These are phyloP conservation scores for Sinella curviseta DNA, from an alignment of 1,140 invertebrate species.

Conservation along the genomic window DNA sequence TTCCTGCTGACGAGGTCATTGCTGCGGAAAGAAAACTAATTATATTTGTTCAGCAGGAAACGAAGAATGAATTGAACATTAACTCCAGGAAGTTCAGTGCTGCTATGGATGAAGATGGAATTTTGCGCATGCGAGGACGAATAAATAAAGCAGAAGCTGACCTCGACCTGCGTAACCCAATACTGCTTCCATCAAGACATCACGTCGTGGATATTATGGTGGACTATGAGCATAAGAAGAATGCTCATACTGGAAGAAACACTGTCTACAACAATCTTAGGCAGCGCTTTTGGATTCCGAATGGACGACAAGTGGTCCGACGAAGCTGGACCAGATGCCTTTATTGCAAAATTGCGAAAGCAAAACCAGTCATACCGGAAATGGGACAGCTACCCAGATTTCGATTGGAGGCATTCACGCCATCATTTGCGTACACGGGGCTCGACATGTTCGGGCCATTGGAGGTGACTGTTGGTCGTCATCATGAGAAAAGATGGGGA, in stretches of 20 bases:
- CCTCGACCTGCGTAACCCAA: background rate
- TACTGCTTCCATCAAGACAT: background rate
- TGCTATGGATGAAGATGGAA: background rate
- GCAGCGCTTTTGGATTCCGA: background rate
- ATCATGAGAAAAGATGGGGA: slow-evolving; percentile 32
- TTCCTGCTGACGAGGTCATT: too few species aligned
- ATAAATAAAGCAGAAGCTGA: background rate
- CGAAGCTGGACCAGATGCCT: slow-evolving; percentile 6
- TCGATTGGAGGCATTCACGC: background rate
- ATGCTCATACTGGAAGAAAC: background rate
- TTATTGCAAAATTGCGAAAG: slow-evolving; percentile 28
- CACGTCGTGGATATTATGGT: background rate
- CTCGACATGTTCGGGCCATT: background rate
- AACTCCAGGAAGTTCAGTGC: background rate
- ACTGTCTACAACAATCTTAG: background rate
- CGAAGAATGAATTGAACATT: too few species aligned
- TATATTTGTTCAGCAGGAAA: too few species aligned
- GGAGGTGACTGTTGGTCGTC: slow-evolving; percentile 39
- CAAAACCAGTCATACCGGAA: slow-evolving; percentile 26
- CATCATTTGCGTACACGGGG: background rate
- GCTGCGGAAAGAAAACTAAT: too few species aligned
- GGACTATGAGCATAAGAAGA: background rate
- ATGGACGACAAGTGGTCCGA: background rate
- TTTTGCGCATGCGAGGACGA: background rate
- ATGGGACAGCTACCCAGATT: slow-evolving; percentile 31